Conservation (phyloP, 2,888 invertebrate species). For the Thalpophila matura region DNA sequence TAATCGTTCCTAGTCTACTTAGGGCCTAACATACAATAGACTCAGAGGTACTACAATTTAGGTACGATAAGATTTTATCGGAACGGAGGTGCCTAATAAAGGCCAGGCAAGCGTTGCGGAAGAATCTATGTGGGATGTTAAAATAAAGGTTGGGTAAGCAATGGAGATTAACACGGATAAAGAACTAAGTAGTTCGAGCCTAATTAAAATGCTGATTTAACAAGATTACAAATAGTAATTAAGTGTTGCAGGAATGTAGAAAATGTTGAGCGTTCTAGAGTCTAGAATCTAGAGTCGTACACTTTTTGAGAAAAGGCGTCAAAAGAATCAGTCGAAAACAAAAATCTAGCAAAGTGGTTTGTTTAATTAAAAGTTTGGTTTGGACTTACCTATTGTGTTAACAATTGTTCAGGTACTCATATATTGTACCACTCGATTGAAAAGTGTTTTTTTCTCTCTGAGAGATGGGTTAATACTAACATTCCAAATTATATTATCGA, state of each 20-base stretch:
- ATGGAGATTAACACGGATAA: conserved; percentile 50
- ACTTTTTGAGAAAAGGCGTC: no score
- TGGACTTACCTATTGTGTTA: no score
- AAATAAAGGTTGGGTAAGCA: conserved; percentile 32
- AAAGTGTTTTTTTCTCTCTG: not conserved
- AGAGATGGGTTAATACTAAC: not conserved
- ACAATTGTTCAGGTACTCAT: no score
- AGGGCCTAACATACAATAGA: conserved; percentile 26
- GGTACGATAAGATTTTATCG: conserved; percentile 50
- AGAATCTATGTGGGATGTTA: conserved; percentile 50
- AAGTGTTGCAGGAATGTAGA: conserved; percentile 17
- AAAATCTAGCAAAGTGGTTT: no score
- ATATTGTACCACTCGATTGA: no score
- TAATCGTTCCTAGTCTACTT: conserved; percentile 27
- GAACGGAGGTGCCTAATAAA: conserved; percentile 46
- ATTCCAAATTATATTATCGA: not conserved
- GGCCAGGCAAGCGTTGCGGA: conserved; percentile 32
- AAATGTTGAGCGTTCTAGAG: not conserved
- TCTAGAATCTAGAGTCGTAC: no score
- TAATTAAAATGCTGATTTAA: conserved; percentile 51
- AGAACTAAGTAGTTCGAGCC: conserved; percentile 25
- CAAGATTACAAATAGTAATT: conserved; percentile 33
- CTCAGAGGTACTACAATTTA: conserved; percentile 41
- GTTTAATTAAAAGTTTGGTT: no score
- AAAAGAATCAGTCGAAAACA: no score